Percentiles rank a stretch among this genome's conserved stretches.
phyloP scores from a whole-genome alignment of 1,140 invertebrate species.

The Trinorchestia longiramus region DNA sequence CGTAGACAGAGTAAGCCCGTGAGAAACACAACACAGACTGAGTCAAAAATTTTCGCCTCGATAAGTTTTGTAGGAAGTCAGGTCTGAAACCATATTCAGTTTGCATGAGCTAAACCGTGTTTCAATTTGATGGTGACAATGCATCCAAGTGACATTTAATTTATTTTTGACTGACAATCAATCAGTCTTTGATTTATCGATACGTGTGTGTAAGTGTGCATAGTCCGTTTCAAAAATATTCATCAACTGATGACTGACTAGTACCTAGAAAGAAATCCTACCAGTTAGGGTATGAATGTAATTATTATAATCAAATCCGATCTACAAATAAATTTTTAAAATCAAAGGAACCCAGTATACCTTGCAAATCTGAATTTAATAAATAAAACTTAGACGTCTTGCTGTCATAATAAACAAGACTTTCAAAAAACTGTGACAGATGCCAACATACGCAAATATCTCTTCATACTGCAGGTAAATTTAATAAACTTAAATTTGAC shows the following conservation, averaged over 20 bases:
- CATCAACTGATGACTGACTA: not conserved
- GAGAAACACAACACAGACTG: no score
- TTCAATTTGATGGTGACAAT: no score
- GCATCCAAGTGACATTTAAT: no score
- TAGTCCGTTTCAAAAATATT: not conserved
- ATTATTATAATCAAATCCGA: not conserved
- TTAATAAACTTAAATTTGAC: not conserved
- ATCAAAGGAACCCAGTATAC: not conserved
- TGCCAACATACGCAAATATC: not conserved
- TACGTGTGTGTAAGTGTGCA: not conserved
- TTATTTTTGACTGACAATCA: not conserved
- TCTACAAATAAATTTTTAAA: not conserved
- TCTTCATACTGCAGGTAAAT: not conserved
- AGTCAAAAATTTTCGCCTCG: no score
- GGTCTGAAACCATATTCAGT: no score
- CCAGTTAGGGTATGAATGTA: not conserved
- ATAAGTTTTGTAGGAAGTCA: no score
- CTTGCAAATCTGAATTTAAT: not conserved
- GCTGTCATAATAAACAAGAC: not conserved
- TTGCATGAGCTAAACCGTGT: no score
- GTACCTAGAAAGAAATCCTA: not conserved
- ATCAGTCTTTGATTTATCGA: not conserved
- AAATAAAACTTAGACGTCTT: not conserved
- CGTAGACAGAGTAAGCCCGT: no score
- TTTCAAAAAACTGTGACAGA: not conserved